Evolutionary conservation across 2,888 invertebrate species (phyloP), one percentile per base, ranked within the genome.

Genomic region (Didymodactylos carnosus): DNA sequence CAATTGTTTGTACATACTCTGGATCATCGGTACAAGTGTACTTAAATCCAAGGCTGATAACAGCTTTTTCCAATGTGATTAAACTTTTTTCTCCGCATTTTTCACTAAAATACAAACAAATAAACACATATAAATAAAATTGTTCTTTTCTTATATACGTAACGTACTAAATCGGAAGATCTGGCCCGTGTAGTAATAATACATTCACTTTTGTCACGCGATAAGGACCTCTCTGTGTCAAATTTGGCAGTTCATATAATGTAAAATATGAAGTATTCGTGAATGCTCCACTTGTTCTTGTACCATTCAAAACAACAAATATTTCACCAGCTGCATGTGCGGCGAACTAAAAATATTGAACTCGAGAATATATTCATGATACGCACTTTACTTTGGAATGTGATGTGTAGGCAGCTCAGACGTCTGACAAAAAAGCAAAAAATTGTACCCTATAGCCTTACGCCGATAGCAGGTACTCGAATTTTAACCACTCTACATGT

Each of bases 331-430:
- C 43, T 11, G 76, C 76, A n/a, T 73, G 39, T 16, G 53, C 29
- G 2, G 79, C 78, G 69, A 79, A 78, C 79, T 79, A 74, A 3
- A 72, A 29, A 51, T 40, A n/a, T n/a, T n/a, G n/a, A n/a, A n/a
- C n/a, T n/a, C n/a, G 14, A 41, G 23, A n/a, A 49, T 27, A 3
- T n/a, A n/a, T n/a, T n/a, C n/a, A n/a, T n/a, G n/a, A n/a, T n/a
- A n/a, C n/a, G n/a, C n/a, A n/a, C n/a, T n/a, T n/a, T n/a, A n/a
- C n/a, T n/a, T n/a, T n/a, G n/a, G n/a, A n/a, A n/a, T n/a, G n/a
- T n/a, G n/a, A n/a, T n/a, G n/a, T n/a, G n/a, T n/a, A n/a, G n/a
- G n/a, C n/a, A n/a, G n/a, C n/a, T n/a, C n/a, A n/a, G n/a, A n/a
- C n/a, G n/a, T n/a, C n/a, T n/a, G n/a, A n/a, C n/a, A n/a, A n/a